These are phyloP conservation scores for Patiria miniata DNA, from an alignment of 35 echinoderm and acorn worm genomes.

Conservation along the genomic window DNA sequence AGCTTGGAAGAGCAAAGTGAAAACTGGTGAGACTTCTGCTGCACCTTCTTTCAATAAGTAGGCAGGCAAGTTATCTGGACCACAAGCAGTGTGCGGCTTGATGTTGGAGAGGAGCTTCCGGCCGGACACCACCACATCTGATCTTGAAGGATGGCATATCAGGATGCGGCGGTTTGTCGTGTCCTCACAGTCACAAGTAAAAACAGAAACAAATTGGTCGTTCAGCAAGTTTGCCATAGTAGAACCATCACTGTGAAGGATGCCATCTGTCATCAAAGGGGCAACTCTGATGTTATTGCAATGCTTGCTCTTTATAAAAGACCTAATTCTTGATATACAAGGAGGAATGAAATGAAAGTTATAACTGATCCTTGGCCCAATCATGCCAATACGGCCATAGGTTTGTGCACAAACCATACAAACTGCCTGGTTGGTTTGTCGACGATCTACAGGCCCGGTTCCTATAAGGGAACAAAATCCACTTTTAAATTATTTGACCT, in stretches of 20 bases:
- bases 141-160: not conserved
- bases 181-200: constrained; percentile 24
- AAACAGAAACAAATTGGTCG: not conserved
- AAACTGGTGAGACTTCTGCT: no score
- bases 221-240: constrained; percentile 35
- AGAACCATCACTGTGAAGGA: constrained; percentile 8
- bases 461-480: no score
- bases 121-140: not conserved
- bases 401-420: no score
- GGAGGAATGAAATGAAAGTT: no score
- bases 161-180: not conserved
- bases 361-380: no score
- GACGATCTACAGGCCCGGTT: no score
- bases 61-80: constrained; percentile 13
- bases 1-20: constrained; percentile 29
- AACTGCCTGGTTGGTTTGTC: no score
- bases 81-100: not conserved
- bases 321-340: no score
- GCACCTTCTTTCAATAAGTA: not conserved
- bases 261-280: not conserved
- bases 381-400: no score
- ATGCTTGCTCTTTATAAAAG: no score
- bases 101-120: not conserved
- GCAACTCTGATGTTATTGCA: no score
- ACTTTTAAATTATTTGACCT: no score